Conservation (phyloP, 2,797 vertebrate genomes). For the Hippoglossus hippoglossus region DNA sequence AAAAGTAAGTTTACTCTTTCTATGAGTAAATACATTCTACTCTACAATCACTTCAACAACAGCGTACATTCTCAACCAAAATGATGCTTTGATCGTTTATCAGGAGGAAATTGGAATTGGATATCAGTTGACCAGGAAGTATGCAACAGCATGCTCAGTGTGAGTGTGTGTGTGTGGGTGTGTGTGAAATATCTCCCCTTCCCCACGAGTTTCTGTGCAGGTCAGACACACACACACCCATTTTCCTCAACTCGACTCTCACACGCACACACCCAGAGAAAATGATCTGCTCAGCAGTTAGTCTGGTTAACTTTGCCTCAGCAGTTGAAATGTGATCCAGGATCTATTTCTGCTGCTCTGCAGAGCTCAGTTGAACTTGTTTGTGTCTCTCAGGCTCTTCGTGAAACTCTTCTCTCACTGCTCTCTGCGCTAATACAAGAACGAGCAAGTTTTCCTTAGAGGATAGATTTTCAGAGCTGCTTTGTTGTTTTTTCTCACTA, state of each 20-base stretch:
- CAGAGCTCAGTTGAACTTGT: conserved; percentile 44
- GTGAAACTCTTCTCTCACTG: conserved; percentile 26
- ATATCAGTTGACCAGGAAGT: conserved; percentile 51
- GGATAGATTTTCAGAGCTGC: conserved; percentile 11
- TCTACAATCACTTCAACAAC: conserved; percentile 81
- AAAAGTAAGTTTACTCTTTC: conserved; percentile 80
- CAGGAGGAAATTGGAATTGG: conserved; percentile 56
- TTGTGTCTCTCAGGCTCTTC: conserved; percentile 36
- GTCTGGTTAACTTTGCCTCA: conserved; percentile 63
- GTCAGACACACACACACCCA: conserved; percentile 31
- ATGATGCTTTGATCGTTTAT: conserved; percentile 61
- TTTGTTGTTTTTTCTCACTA: neutral
- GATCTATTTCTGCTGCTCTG: conserved; percentile 76
- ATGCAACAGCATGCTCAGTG: conserved; percentile 62
- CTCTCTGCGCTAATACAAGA: conserved; percentile 19
- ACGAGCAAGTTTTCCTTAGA: conserved; percentile 17
- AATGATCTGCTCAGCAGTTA: conserved; percentile 74
- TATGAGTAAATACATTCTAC: conserved; percentile 86
- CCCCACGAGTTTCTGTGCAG: conserved; percentile 8
- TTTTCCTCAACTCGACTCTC: conserved; percentile 35
- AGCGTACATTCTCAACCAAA: conserved; percentile 82
- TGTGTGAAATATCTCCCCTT: conserved; percentile 30
- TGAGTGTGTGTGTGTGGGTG: conserved; percentile 28
- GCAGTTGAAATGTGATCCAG: conserved; percentile 72
- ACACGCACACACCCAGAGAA: conserved; percentile 52